Conservation (phyloP, 2,113 vertebrate genomes). For the Neodon shergylaensis region DNA sequence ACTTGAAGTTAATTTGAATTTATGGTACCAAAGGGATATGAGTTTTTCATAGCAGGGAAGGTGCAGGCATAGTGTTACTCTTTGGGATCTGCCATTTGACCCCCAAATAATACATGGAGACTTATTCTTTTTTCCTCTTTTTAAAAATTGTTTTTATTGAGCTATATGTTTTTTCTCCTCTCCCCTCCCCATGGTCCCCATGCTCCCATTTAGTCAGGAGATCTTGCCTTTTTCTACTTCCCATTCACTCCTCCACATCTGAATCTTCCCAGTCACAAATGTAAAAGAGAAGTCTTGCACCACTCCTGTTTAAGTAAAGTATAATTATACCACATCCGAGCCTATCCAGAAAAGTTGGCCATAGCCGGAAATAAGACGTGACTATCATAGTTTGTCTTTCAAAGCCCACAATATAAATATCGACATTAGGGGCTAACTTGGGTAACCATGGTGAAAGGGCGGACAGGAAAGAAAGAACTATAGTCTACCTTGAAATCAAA, state of each 20-base stretch:
- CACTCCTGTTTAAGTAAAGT: not conserved
- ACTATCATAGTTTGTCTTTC: not conserved
- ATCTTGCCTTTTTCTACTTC: too few relatives aligned
- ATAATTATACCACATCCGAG: not conserved
- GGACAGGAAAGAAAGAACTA: not conserved
- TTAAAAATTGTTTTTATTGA: too few relatives aligned
- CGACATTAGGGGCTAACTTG: not conserved
- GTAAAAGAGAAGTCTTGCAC: not conserved
- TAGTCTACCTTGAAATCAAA: slow-evolving; percentile 2
- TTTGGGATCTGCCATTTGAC: not conserved
- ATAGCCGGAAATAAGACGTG: not conserved
- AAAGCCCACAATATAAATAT: not conserved
- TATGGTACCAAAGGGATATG: not conserved
- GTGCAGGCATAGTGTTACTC: not conserved
- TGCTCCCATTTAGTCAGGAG: too few relatives aligned
- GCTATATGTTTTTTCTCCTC: too few relatives aligned
- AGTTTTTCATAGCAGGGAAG: not conserved
- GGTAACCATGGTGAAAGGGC: not conserved
- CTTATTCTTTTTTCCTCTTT: not conserved
- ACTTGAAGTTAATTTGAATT: not conserved
- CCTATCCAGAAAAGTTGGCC: not conserved
- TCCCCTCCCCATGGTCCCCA: too few relatives aligned
- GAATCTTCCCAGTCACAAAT: not conserved
- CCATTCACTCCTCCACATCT: not conserved
- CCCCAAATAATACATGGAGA: not conserved